Evolutionary conservation across 2,113 vertebrate genomes (phyloP).

Genomic region (Suricata suricatta): DNA sequence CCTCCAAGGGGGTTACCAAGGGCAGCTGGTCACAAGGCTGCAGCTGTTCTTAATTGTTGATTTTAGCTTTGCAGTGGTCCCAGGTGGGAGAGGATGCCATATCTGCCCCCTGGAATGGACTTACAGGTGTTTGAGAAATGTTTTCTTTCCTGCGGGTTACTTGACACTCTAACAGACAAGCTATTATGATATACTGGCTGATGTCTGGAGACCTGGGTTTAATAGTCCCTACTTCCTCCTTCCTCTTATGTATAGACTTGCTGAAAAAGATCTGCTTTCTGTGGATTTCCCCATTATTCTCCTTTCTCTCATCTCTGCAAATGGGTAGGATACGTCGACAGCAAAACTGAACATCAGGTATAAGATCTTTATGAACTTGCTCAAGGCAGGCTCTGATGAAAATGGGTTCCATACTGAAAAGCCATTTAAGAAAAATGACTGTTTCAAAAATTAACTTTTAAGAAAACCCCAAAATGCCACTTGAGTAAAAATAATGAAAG

Average conservation of each 20-base stretch:
- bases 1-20: constrained; percentile 24
- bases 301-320: not conserved
- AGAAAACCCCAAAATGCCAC: not conserved
- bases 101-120: constrained; percentile 25
- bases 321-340: not conserved
- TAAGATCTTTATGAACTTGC: not conserved
- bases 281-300: not conserved
- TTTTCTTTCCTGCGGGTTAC: constrained; percentile 57
- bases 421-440: not conserved
- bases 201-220: not conserved
- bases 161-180: constrained; percentile 35
- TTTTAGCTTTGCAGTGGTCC: constrained; percentile 54
- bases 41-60: constrained; percentile 64
- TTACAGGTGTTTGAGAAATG: constrained; percentile 62
- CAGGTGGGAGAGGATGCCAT: constrained; percentile 31
- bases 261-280: constrained; percentile 16
- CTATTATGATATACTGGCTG: constrained; percentile 44
- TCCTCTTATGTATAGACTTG: not conserved
- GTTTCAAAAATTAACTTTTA: not conserved
- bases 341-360: not conserved
- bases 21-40: constrained; percentile 50
- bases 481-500: constrained; percentile 41
- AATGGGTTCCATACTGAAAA: not conserved
- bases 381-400: not conserved
- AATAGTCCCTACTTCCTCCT: not conserved